These are phyloP conservation scores for Theristicus caerulescens DNA, from an alignment of 2,113 vertebrate species.

Conservation along the genomic window DNA sequence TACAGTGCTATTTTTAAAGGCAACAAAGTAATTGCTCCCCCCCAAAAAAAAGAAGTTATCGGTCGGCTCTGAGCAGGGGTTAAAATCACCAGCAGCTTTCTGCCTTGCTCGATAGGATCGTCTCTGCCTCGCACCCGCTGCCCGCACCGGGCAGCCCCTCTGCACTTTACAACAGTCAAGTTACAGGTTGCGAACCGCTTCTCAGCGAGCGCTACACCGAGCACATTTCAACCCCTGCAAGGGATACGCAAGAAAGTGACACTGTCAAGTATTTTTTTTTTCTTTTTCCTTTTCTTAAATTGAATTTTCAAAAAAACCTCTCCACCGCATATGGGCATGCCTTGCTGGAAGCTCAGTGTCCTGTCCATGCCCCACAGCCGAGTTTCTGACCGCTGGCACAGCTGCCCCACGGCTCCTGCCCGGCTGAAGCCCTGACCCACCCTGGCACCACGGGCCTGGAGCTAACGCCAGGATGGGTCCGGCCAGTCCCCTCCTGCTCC, in stretches of 20 bases:
- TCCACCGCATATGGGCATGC: background rate
- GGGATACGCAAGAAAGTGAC: conserved; percentile 61
- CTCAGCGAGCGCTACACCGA: background rate
- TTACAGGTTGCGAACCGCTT: background rate
- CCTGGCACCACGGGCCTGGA: conserved; percentile 36
- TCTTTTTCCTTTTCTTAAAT: background rate
- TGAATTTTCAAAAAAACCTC: conserved; percentile 22
- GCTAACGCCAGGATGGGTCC: conserved; percentile 41
- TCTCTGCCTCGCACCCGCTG: conserved; percentile 8
- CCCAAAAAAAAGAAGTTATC: conserved; percentile 9
- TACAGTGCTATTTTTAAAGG: conserved; percentile 80
- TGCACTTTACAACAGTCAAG: background rate
- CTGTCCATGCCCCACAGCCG: background rate
- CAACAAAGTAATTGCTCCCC: conserved; percentile 76
- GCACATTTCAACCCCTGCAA: conserved; percentile 55
- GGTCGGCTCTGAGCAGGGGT: conserved; percentile 65
- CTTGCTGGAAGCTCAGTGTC: conserved; percentile 18
- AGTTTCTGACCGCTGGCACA: background rate
- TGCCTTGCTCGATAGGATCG: conserved; percentile 15
- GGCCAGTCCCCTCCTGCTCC: conserved; percentile 56
- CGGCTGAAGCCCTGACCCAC: conserved; percentile 10
- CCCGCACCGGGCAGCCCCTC: background rate
- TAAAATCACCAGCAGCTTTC: conserved; percentile 66
- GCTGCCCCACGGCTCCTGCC: background rate
- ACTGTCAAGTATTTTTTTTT: conserved; percentile 66